phyloP scores from a whole-genome alignment of 2,888 invertebrate species.

The Autographa pulchrina region DNA sequence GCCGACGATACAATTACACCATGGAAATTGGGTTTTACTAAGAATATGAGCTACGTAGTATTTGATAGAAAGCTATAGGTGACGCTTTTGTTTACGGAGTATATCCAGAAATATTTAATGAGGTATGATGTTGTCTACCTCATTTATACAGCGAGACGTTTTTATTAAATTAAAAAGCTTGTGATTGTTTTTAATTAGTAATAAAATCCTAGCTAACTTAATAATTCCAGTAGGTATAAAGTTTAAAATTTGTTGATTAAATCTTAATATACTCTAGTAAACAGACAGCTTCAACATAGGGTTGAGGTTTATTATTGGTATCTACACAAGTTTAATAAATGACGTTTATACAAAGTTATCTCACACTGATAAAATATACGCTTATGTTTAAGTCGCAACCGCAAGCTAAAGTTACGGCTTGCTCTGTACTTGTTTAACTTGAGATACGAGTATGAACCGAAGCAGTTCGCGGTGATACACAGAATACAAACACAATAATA shows the following conservation, averaged over 20 bases:
- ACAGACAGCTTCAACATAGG: neutral
- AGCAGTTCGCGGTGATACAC: constrained; percentile 22
- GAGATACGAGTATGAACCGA: constrained; percentile 33
- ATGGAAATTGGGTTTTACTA: constrained; percentile 16
- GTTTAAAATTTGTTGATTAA: no score
- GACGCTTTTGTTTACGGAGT: neutral
- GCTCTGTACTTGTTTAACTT: constrained; percentile 30
- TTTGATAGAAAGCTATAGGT: neutral
- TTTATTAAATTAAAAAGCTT: no score
- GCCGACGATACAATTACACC: constrained; percentile 32
- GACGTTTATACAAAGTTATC: constrained; percentile 22
- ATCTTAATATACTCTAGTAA: neutral
- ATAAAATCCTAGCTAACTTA: no score
- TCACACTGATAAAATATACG: constrained; percentile 31
- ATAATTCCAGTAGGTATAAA: no score
- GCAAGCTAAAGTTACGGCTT: constrained; percentile 30
- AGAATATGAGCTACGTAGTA: neutral
- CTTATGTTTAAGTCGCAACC: constrained; percentile 28
- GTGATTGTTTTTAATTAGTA: no score
- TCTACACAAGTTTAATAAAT: neutral
- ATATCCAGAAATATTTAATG: neutral
- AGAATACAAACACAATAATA: constrained; percentile 37
- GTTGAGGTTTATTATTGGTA: constrained; percentile 1
- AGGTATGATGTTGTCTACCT: no score
- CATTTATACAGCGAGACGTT: no score